These are phyloP conservation scores for Agapornis canus DNA, from an alignment of 2,797 vertebrate genomes.

Conservation along the genomic window DNA sequence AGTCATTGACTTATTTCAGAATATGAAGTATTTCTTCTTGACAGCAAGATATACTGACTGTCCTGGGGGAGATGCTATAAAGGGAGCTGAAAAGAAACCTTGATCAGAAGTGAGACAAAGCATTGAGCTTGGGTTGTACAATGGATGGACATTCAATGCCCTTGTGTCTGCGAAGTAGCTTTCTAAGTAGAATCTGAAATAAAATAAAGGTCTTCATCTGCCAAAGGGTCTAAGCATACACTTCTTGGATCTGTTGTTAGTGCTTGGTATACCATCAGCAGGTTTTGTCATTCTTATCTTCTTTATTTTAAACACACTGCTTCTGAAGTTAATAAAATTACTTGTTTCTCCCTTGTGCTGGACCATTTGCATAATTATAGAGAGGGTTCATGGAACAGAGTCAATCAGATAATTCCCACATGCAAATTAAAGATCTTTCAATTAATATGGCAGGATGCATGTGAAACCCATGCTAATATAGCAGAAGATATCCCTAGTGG, in stretches of 20 bases:
- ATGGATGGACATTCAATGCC: not conserved
- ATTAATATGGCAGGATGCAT: constrained; percentile 26
- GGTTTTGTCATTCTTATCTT: not conserved
- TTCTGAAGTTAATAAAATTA: constrained; percentile 62
- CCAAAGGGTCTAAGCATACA: not conserved
- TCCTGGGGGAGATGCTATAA: not conserved
- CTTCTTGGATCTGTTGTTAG: not conserved
- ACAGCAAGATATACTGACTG: not conserved
- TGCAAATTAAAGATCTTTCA: constrained; percentile 65
- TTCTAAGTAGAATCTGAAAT: not conserved
- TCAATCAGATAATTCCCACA: constrained; percentile 65
- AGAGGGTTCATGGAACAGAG: constrained; percentile 46
- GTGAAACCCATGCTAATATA: constrained; percentile 49
- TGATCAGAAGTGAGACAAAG: not conserved
- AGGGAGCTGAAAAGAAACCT: not conserved
- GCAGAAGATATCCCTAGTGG: not conserved
- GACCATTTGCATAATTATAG: constrained; percentile 62
- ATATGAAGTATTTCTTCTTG: not conserved
- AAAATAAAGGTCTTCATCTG: not conserved
- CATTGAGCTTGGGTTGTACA: not conserved
- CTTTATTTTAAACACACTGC: constrained; percentile 41
- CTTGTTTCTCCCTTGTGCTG: constrained; percentile 30
- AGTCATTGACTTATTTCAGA: not conserved
- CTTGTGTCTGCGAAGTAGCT: not conserved
- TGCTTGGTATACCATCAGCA: not conserved